Conservation (phyloP, 2,797 vertebrate genomes). For the Tolypeutes matacus region DNA sequence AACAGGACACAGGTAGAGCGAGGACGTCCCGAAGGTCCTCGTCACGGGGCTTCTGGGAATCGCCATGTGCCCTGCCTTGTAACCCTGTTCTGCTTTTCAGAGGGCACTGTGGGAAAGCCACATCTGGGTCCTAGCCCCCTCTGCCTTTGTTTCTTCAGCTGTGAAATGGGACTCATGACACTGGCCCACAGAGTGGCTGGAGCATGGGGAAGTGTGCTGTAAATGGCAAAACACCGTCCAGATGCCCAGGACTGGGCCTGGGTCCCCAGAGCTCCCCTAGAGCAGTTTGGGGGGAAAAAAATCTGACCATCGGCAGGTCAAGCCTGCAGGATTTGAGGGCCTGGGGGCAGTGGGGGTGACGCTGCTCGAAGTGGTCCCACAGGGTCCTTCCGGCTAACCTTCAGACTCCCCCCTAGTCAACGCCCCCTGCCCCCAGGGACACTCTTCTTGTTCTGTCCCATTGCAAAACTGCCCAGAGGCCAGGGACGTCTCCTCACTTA, state of each 20-base stretch:
- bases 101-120: not conserved
- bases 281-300: not conserved
- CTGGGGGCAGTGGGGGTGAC: rapidly evolving
- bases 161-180: not conserved
- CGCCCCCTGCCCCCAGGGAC: not conserved
- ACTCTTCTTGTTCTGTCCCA: not conserved
- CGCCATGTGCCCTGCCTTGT: rapidly evolving
- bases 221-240: rapidly evolving
- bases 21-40: not conserved
- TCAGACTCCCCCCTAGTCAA: not conserved
- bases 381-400: no score
- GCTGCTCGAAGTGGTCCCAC: not conserved
- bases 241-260: not conserved
- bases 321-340: not conserved
- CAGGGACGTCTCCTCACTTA: rapidly evolving
- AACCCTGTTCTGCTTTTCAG: not conserved
- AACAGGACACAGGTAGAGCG: rapidly evolving
- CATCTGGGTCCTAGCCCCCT: not conserved
- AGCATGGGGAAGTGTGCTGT: rapidly evolving
- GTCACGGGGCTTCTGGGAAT: not conserved
- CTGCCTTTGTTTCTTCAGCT: not conserved
- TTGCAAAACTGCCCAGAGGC: not conserved
- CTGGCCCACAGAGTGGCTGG: not conserved
- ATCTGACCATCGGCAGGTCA: rapidly evolving
- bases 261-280: not conserved